These are phyloP conservation scores for Drosophila buzzatii DNA, from an alignment of 2,888 invertebrate species.

Conservation along the genomic window DNA sequence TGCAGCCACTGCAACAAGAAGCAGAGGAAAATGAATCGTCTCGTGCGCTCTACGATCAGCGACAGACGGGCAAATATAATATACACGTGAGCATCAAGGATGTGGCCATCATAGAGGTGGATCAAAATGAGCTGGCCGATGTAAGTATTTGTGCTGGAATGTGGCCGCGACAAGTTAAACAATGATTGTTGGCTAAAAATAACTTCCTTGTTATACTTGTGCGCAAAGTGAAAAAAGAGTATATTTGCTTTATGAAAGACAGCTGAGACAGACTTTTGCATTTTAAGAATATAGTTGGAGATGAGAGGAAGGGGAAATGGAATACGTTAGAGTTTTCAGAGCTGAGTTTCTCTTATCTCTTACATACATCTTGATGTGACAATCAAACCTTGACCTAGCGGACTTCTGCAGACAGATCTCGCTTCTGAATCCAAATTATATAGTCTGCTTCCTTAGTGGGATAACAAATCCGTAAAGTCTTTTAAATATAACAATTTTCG, in stretches of 20 bases:
- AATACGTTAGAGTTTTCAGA: too few relatives aligned
- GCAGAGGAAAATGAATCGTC: constrained; percentile 49
- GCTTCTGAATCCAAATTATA: too few relatives aligned
- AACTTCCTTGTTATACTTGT: constrained; percentile 29
- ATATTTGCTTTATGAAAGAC: not conserved
- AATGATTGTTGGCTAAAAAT: constrained; percentile 64
- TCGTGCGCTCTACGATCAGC: constrained; percentile 87
- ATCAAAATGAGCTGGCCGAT: constrained; percentile 81
- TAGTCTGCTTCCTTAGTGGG: too few relatives aligned
- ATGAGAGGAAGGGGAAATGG: too few relatives aligned
- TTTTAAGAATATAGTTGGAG: not conserved
- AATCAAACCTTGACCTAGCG: too few relatives aligned
- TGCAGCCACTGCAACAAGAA: constrained; percentile 40
- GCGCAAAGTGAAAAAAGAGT: not conserved
- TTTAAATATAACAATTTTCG: not conserved
- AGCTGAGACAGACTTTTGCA: not conserved
- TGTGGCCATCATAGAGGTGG: constrained; percentile 89
- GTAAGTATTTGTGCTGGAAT: constrained; percentile 63
- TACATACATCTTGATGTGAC: too few relatives aligned
- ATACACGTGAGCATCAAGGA: constrained; percentile 92
- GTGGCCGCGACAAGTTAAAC: constrained; percentile 20
- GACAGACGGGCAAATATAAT: constrained; percentile 92
- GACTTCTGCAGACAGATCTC: too few relatives aligned
- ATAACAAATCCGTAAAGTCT: not conserved
- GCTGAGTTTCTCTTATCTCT: too few relatives aligned